Evolutionary conservation across 2,888 invertebrate species (phyloP), one percentile per base, ranked within the genome.

Genomic region (Tenthredo amoena): DNA sequence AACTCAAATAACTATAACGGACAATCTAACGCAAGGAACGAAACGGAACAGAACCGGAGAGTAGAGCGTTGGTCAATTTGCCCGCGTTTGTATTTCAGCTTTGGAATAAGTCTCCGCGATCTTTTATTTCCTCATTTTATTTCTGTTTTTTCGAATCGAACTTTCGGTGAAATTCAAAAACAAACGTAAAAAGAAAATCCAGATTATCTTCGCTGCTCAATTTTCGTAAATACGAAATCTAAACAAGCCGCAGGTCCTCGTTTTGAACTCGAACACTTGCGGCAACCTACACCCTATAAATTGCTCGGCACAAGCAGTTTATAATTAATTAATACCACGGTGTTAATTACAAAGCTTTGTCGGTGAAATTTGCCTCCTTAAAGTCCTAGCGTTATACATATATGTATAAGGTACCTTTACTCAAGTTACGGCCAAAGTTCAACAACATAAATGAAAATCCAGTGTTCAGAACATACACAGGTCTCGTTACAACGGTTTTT

Each of bases 321-420:
- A 55, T 81, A 81, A 62, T 81, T 81, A 81, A 81, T 81, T 81
- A 81, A 81, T 81, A 81, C 81, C 58, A 40, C 15, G 81, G 81
- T 81, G 37, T 81, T 81, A 81, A 62, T 81, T 81, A 81, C 81
- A 40, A 37, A 62, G 81, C 81, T 81, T 81, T 43, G 81, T 40
- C n/a, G 62, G 50, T n/a, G 31, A 18, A 15, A 34, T 37, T 62
- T 40, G 43, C 40, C 81, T 40, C 58, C 62, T 65, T 65, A 65
- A 81, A 62, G 43, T 47, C 76, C 18, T 26, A 15, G 12, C 71
- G 5, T 10, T 50, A 50, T 1, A 50, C 9, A 15, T 31, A 40
- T 76, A 47, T 26, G 18, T 21, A 18, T 43, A 21, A 18, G 37
- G n/a, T 18, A n/a, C n/a, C 21, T n/a, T 9, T 26, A 47, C 26